phyloP scores from a whole-genome alignment of 2,797 vertebrate genomes.

The Enteromius mattozi region DNA sequence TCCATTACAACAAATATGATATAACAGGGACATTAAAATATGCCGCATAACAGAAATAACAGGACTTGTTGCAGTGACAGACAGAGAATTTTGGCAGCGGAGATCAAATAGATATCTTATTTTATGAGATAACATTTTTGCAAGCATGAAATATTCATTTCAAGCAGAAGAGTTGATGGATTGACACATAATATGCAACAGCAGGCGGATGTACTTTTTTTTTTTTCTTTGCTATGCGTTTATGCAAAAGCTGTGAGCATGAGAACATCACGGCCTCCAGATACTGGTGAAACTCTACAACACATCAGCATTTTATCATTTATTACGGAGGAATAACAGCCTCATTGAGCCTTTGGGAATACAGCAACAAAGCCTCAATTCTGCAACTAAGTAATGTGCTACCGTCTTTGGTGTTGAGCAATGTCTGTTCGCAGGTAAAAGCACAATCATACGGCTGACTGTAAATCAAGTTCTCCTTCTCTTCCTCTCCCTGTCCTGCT shows the following conservation, averaged over 20 bases:
- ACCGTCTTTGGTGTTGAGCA: constrained; percentile 54
- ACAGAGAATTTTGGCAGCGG: not conserved
- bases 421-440: constrained; percentile 66
- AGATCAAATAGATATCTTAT: constrained; percentile 11
- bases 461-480: constrained; percentile 60
- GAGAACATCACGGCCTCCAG: constrained; percentile 36
- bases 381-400: constrained; percentile 65
- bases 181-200: constrained; percentile 50
- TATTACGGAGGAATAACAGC: constrained; percentile 61
- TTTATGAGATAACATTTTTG: constrained; percentile 17
- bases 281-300: constrained; percentile 58
- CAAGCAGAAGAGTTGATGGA: constrained; percentile 47
- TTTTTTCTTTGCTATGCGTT: not conserved
- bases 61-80: not conserved
- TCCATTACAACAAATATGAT: not conserved
- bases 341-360: constrained; percentile 59
- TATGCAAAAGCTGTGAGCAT: constrained; percentile 39
- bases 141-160: constrained; percentile 33
- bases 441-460: constrained; percentile 53
- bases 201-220: not conserved
- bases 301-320: constrained; percentile 68
- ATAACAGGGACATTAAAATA: not conserved
- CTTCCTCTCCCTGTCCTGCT: constrained; percentile 23
- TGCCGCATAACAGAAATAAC: not conserved
- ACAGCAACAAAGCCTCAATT: constrained; percentile 58